Evolutionary conservation across 37 sponge, comb jelly and placozoan species (phyloP), one percentile per base, ranked within the genome.

Genomic region (Amphimedon queenslandica): DNA sequence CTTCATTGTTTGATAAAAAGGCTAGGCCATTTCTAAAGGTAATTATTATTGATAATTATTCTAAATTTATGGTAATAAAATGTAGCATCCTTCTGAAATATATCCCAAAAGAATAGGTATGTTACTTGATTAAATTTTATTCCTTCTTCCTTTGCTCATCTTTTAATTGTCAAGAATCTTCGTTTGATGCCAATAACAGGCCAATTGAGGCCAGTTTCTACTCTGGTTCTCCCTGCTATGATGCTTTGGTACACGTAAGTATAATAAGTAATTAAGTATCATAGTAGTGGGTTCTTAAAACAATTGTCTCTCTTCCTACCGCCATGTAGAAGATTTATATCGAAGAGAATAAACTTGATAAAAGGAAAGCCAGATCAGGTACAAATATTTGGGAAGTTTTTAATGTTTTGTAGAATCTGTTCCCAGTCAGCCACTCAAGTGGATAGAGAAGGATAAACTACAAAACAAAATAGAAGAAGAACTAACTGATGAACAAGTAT

Each of bases 21-120:
- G 89, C 92, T 3, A 66, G 89, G 23, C 92, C 92, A 61, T 75
- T 64, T 11, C 36, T 92, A 34, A 92, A 82, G 84, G 92, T 87
- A 61, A 10, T 24, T 24, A 41, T 65, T 25, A 10, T 40, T 23
- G 32, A 30, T 8, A 24, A 28, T 72, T 29, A 37, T 38, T 39
- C 21, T 43, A 33, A 32, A 20, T 13, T 69, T 42, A 2, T 76
- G 20, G 28, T 47, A 32, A 69, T 1, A 25, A 21, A 60, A n/a
- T 61, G 0, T 25, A 90, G 91, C 81, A 90, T 70, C 91, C 91
- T 8, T 77, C 58, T 1, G 29, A 58, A 10, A 51, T 90, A 8
- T 73, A 43, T 63, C 73, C 75, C 24, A 81, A 88, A 43, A 57
- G 73, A 13, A 80, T 79, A 84, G 90, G 90, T 84, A 57, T 8